These are phyloP conservation scores for Drosophila asahinai DNA, from an alignment of 1,140 invertebrate species.

Conservation along the genomic window DNA sequence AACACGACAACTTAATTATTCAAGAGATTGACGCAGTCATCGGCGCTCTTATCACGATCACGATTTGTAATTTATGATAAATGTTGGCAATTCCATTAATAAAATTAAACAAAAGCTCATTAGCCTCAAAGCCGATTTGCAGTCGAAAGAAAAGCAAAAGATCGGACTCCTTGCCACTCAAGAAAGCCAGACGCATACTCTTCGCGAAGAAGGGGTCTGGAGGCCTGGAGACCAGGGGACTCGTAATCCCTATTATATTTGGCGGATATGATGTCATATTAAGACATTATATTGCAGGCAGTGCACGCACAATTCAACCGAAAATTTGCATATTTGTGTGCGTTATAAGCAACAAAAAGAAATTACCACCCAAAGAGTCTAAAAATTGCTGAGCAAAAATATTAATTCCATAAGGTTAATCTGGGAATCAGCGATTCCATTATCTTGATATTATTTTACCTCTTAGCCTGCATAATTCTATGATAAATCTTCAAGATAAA, in stretches of 20 bases:
- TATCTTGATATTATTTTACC: no score
- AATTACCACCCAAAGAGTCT: neutral
- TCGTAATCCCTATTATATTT: neutral
- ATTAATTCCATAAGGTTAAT: no score
- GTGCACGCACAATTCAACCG: neutral
- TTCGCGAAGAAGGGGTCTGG: neutral
- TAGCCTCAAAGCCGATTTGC: constrained; percentile 62
- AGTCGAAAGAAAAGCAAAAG: constrained; percentile 39
- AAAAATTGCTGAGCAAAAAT: neutral
- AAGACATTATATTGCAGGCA: neutral
- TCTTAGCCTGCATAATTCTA: no score
- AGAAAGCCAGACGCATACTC: constrained; percentile 9
- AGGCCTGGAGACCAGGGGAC: no score
- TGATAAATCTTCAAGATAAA: no score
- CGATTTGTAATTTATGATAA: constrained; percentile 83
- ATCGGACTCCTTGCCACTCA: constrained; percentile 20
- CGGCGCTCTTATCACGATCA: constrained; percentile 75
- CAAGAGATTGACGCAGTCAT: constrained; percentile 51
- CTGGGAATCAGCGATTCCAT: no score
- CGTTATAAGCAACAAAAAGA: neutral
- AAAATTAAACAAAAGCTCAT: constrained; percentile 82
- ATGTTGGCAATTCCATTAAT: constrained; percentile 82
- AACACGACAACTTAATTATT: constrained; percentile 80
- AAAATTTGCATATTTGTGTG: constrained; percentile 3
- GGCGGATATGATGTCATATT: neutral